phyloP scores from a whole-genome alignment of 2,797 vertebrate genomes.

The Chaunax sp. region DNA sequence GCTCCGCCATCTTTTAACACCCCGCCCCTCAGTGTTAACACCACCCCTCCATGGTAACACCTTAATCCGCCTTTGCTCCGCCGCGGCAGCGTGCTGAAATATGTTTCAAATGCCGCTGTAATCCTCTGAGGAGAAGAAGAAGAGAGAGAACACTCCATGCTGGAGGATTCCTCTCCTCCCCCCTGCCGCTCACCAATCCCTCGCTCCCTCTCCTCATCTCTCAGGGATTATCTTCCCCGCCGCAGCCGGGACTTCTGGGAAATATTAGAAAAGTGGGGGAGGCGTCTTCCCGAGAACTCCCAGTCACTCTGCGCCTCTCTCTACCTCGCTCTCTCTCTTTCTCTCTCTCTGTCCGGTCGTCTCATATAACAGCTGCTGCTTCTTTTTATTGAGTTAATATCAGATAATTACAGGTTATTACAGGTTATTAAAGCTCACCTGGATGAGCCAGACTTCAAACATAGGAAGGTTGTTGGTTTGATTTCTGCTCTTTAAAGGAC shows the following conservation, averaged over 20 bases:
- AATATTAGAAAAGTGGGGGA: conserved; percentile 78
- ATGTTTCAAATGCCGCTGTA: conserved; percentile 81
- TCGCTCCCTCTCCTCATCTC: conserved; percentile 81
- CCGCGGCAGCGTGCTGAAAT: conserved; percentile 65
- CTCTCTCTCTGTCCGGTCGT: conserved; percentile 61
- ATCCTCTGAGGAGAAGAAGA: conserved; percentile 74
- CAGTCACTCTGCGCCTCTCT: background rate
- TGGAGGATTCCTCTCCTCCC: conserved; percentile 75
- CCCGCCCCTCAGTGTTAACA: conserved; percentile 62
- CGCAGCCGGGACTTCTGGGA: conserved; percentile 79
- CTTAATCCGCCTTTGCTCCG: conserved; percentile 63
- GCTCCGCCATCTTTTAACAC: conserved; percentile 65
- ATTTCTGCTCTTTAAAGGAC: conserved; percentile 15
- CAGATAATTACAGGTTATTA: conserved; percentile 55
- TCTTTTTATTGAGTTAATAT: conserved; percentile 63
- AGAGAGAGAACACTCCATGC: conserved; percentile 78
- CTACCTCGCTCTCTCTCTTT: conserved; percentile 42
- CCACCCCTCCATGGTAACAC: conserved; percentile 73
- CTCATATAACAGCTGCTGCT: conserved; percentile 26
- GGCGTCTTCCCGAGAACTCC: conserved; percentile 2
- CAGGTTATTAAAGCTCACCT: conserved; percentile 28
- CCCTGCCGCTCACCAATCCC: conserved; percentile 60
- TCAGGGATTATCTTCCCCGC: conserved; percentile 81
- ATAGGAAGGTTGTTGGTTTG: conserved; percentile 14
- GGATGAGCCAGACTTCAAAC: background rate